Conservation (phyloP, 92 coral and sea anemone species). For the Parazoanthus atlanticus region DNA sequence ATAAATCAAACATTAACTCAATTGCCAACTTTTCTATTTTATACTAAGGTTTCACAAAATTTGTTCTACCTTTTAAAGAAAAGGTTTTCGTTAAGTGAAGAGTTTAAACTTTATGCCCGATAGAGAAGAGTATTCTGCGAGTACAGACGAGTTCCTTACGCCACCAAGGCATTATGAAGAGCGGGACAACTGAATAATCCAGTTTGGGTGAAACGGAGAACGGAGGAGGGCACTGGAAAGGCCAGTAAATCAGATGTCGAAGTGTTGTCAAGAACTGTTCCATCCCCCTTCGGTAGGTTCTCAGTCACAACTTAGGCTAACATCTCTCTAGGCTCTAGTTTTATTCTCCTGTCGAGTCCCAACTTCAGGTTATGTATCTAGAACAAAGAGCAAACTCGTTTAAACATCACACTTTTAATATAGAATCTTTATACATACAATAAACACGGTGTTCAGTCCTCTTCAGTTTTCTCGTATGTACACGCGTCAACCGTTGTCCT, state of each 20-base stretch:
- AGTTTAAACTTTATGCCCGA: not conserved
- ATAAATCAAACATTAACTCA: not conserved
- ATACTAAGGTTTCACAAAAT: not conserved
- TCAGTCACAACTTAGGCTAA: constrained; percentile 40
- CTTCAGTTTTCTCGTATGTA: not conserved
- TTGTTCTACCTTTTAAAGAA: not conserved
- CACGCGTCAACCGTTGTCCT: not conserved
- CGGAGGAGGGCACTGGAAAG: constrained; percentile 4
- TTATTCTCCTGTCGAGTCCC: constrained; percentile 49
- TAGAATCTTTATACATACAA: constrained; percentile 24
- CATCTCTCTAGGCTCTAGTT: constrained; percentile 51
- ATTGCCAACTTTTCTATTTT: not conserved
- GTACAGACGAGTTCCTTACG: not conserved
- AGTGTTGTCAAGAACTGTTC: constrained; percentile 6
- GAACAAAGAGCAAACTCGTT: constrained; percentile 44
- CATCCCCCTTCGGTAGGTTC: constrained; percentile 19
- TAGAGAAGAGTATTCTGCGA: not conserved
- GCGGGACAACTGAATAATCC: not conserved
- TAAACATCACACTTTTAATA: constrained; percentile 48
- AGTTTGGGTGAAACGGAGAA: not conserved
- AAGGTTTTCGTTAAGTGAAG: constrained; percentile 4
- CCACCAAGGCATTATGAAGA: constrained; percentile 6
- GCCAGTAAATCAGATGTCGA: constrained; percentile 37
- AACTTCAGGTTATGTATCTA: constrained; percentile 50
- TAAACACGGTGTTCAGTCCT: not conserved